Percentiles rank a stretch among this genome's conserved stretches.
These are phyloP conservation scores for Spicauda simplicius DNA, from an alignment of 2,888 invertebrate species.

Conservation along the genomic window DNA sequence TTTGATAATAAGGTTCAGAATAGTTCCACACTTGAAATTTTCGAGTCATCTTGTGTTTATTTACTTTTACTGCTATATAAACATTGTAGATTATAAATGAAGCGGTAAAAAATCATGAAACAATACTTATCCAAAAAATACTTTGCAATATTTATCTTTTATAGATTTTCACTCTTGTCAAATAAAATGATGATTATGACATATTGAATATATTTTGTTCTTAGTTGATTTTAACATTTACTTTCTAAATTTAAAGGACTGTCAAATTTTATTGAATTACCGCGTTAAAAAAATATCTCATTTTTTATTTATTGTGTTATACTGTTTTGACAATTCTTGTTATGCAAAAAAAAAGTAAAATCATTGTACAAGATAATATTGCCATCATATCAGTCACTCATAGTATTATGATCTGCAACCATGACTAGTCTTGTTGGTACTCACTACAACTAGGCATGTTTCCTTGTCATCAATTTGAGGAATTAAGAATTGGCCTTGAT, in stretches of 20 bases:
- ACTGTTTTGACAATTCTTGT: too few species aligned
- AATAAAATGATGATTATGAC: conserved; percentile 67
- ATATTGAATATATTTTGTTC: conserved; percentile 66
- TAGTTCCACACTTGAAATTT: conserved; percentile 85
- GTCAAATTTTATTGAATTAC: conserved; percentile 38
- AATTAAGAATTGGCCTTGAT: too few species aligned
- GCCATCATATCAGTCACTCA: too few species aligned
- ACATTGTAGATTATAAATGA: conserved; percentile 66
- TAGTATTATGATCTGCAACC: too few species aligned
- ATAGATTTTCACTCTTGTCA: conserved; percentile 72
- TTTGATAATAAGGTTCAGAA: conserved; percentile 80
- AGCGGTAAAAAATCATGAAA: conserved; percentile 62
- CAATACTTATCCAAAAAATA: conserved; percentile 57
- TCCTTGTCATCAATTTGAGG: too few species aligned
- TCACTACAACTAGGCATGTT: too few species aligned
- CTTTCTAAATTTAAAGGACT: conserved; percentile 67
- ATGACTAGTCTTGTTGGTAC: too few species aligned
- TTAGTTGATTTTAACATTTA: conserved; percentile 44
- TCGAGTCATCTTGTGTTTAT: conserved; percentile 73
- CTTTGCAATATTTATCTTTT: conserved; percentile 52
- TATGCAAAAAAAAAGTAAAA: too few species aligned
- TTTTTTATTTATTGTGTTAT: too few species aligned
- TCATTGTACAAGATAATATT: too few species aligned
- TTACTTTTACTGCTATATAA: conserved; percentile 57
- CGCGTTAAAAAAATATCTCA: too few species aligned